Percentiles rank a stretch among this genome's conserved stretches.
Evolutionary conservation across 2,797 vertebrate species (phyloP).

Genomic region (Furcifer pardalis): DNA sequence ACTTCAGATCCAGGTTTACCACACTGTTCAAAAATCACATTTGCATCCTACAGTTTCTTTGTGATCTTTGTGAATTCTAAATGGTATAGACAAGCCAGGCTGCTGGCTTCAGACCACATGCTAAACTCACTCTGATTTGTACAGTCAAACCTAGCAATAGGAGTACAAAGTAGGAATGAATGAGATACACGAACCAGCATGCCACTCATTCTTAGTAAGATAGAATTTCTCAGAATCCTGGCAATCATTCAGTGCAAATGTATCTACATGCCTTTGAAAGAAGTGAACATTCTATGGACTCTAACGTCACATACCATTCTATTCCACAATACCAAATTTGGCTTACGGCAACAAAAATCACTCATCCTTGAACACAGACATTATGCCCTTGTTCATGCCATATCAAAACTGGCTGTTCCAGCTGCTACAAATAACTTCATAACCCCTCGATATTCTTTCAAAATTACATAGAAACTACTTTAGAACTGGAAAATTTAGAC

Average conservation of each 20-base stretch:
- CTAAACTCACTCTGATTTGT: background rate
- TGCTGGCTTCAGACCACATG: background rate
- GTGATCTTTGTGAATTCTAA: background rate
- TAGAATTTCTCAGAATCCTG: background rate
- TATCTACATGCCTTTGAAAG: background rate
- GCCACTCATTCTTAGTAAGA: background rate
- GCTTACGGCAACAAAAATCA: background rate
- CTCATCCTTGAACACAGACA: background rate
- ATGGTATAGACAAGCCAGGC: background rate
- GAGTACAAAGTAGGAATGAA: background rate
- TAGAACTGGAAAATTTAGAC: background rate
- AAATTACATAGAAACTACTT: background rate
- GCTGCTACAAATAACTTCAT: background rate
- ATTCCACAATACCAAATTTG: background rate
- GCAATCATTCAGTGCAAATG: background rate
- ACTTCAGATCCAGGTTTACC: background rate
- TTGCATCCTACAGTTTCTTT: background rate
- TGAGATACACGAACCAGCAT: background rate
- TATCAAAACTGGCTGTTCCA: background rate
- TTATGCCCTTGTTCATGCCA: conserved; percentile 24
- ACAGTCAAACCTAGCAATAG: background rate
- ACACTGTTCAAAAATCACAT: background rate
- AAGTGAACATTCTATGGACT: background rate
- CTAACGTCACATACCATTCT: conserved; percentile 41
- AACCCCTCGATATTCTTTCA: background rate